These are phyloP conservation scores for Cyanoramphus novaezelandiae DNA, from an alignment of 2,113 vertebrate genomes.

Conservation along the genomic window DNA sequence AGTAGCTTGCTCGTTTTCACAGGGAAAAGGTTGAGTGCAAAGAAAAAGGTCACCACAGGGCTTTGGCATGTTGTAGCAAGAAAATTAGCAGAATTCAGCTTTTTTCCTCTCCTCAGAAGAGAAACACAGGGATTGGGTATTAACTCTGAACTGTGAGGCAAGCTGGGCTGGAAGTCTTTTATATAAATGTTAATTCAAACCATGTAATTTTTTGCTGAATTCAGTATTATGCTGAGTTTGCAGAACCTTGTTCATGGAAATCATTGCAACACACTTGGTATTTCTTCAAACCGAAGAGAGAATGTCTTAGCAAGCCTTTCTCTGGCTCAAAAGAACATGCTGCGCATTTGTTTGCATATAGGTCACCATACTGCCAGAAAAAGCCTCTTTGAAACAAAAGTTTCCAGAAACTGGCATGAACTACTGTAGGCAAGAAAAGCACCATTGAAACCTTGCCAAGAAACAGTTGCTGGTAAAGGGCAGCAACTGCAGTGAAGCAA, in stretches of 20 bases:
- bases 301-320: conserved; percentile 77
- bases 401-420: conserved; percentile 73
- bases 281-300: conserved; percentile 73
- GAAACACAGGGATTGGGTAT: background rate
- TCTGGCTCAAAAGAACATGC: conserved; percentile 72
- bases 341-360: conserved; percentile 62
- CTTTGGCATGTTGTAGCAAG: background rate
- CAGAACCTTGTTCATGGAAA: conserved; percentile 74
- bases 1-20: background rate
- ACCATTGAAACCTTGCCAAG: conserved; percentile 53
- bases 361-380: conserved; percentile 67
- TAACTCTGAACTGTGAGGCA: conserved; percentile 15
- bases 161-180: conserved; percentile 17
- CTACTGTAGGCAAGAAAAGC: conserved; percentile 68
- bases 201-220: conserved; percentile 67
- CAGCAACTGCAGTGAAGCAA: conserved; percentile 7
- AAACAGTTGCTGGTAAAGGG: conserved; percentile 60
- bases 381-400: conserved; percentile 63
- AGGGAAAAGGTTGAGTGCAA: background rate
- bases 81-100: background rate
- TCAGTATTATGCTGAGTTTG: conserved; percentile 72
- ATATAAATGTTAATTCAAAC: conserved; percentile 38
- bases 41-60: background rate
- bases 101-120: background rate
- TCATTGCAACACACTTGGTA: conserved; percentile 75